Percentiles rank a stretch among this genome's conserved stretches.
These are phyloP conservation scores for Egretta garzetta DNA, from an alignment of 2,113 vertebrate species.

Conservation along the genomic window DNA sequence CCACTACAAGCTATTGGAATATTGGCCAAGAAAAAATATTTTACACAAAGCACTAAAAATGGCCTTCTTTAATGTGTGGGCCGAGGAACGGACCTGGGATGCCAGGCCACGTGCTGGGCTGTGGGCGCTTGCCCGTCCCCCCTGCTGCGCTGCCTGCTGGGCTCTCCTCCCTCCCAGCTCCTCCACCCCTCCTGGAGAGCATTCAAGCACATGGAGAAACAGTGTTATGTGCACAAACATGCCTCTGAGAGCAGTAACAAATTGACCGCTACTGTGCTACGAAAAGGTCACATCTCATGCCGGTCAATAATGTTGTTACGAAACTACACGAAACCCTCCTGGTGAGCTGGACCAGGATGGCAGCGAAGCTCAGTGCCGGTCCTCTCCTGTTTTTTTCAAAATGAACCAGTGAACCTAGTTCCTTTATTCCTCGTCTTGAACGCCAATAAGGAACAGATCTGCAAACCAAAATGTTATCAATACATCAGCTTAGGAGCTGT, in stretches of 20 bases:
- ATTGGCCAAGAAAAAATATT: neutral
- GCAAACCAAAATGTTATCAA: neutral
- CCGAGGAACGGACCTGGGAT: neutral
- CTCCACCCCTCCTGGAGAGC: neutral
- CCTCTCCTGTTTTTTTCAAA: neutral
- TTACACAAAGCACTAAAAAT: neutral
- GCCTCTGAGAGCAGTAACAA: neutral
- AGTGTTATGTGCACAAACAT: neutral
- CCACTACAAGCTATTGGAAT: neutral
- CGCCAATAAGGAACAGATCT: neutral
- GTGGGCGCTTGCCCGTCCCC: neutral
- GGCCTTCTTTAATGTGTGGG: neutral
- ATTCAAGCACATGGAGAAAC: neutral
- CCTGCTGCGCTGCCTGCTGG: neutral
- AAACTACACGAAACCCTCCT: neutral
- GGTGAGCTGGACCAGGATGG: neutral
- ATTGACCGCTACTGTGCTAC: neutral
- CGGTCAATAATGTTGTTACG: slow-evolving; percentile 1
- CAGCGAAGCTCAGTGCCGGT: neutral
- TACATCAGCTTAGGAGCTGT: neutral
- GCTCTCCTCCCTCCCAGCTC: neutral
- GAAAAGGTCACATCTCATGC: neutral
- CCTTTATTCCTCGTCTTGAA: neutral
- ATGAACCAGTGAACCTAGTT: neutral
- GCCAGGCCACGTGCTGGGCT: neutral